Conservation (phyloP, 2,888 invertebrate genomes). For the Hetaerina titia region DNA sequence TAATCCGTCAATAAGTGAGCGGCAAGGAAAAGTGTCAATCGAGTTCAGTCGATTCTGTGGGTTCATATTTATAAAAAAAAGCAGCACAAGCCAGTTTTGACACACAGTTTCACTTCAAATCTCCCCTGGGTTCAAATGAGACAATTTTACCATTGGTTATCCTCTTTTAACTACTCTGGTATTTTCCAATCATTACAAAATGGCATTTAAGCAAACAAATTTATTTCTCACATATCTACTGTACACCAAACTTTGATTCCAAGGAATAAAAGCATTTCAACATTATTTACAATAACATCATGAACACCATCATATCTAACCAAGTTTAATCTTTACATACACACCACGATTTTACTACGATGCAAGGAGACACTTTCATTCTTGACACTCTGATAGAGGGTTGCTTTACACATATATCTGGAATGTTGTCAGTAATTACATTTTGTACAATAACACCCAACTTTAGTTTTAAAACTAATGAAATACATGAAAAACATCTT, state of each 20-base stretch:
- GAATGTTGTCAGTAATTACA: slow-evolving; percentile 14
- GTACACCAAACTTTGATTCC: slow-evolving; percentile 39
- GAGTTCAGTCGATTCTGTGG: too few relatives aligned
- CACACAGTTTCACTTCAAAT: too few relatives aligned
- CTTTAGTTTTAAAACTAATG: neutral
- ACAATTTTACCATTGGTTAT: neutral
- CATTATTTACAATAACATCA: slow-evolving; percentile 10
- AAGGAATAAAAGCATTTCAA: slow-evolving; percentile 33
- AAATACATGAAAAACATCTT: neutral
- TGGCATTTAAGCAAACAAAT: neutral
- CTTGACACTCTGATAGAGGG: neutral
- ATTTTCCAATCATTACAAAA: slow-evolving; percentile 14
- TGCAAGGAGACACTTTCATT: neutral
- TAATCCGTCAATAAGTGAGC: too few relatives aligned
- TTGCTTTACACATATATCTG: neutral
- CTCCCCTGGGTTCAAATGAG: too few relatives aligned
- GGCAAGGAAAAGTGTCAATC: too few relatives aligned
- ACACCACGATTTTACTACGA: neutral
- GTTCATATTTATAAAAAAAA: too few relatives aligned
- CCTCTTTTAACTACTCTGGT: neutral
- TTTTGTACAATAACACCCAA: slow-evolving; percentile 24
- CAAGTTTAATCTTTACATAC: slow-evolving; percentile 28
- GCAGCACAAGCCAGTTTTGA: too few relatives aligned
- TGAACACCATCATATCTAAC: neutral
- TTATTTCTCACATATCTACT: neutral